These are phyloP conservation scores for Drosophila cyrtoloma DNA, from an alignment of 2,888 invertebrate genomes.

Conservation along the genomic window DNA sequence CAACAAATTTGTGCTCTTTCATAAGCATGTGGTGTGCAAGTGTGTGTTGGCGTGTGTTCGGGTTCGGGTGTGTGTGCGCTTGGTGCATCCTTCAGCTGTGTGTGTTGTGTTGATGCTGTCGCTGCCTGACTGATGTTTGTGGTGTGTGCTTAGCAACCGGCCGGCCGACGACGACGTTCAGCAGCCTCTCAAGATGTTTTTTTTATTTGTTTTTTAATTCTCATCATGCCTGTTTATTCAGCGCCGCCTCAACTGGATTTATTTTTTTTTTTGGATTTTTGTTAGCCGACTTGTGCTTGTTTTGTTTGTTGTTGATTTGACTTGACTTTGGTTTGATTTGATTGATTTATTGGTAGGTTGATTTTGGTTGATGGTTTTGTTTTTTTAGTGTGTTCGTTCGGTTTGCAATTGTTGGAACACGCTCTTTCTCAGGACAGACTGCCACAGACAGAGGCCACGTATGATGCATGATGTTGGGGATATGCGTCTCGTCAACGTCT, in stretches of 20 bases:
- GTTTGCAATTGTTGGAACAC: constrained; percentile 32
- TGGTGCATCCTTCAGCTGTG: constrained; percentile 46
- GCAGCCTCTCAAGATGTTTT: constrained; percentile 40
- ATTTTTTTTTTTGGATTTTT: not conserved
- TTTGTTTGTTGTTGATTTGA: constrained; percentile 19
- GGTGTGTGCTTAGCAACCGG: constrained; percentile 66
- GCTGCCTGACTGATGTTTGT: constrained; percentile 59
- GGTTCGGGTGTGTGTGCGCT: constrained; percentile 32
- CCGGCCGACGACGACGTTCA: constrained; percentile 60
- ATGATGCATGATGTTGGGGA: constrained; percentile 85
- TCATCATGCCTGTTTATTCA: constrained; percentile 55
- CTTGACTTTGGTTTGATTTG: constrained; percentile 26
- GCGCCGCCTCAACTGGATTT: constrained; percentile 70
- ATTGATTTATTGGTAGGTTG: constrained; percentile 24
- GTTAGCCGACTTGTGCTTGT: constrained; percentile 36
- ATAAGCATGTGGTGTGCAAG: constrained; percentile 12
- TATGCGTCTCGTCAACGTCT: constrained; percentile 61
- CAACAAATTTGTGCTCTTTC: constrained; percentile 39
- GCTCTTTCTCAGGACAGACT: constrained; percentile 71
- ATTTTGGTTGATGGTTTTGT: constrained; percentile 18
- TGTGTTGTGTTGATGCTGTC: constrained; percentile 46
- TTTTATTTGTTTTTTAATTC: constrained; percentile 5
- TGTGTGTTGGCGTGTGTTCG: constrained; percentile 15
- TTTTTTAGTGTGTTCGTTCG: constrained; percentile 11
- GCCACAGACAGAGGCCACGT: constrained; percentile 83